phyloP scores from a whole-genome alignment of 2,113 vertebrate species.

The Agapornis roseicollis region DNA sequence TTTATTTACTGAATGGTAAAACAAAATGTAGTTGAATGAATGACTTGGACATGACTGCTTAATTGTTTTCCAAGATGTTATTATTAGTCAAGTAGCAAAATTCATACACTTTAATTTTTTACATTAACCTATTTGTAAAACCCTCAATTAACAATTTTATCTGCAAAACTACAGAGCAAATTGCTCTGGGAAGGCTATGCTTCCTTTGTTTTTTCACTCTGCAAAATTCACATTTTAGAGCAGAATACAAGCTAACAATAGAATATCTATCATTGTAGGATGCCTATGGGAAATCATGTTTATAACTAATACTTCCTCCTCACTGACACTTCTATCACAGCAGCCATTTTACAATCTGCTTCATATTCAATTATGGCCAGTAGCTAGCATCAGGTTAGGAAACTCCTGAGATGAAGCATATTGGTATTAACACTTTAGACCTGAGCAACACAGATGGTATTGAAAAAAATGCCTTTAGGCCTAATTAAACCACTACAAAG shows the following conservation, averaged over 20 bases:
- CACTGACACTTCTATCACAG: not conserved
- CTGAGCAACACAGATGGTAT: not conserved
- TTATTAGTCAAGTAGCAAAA: not conserved
- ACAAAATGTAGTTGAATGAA: not conserved
- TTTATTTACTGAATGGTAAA: slow-evolving; percentile 13
- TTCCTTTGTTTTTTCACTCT: not conserved
- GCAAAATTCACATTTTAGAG: not conserved
- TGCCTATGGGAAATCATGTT: not conserved
- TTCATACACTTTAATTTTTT: not conserved
- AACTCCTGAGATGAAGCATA: not conserved
- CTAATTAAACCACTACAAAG: not conserved
- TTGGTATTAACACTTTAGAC: not conserved
- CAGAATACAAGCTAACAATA: not conserved
- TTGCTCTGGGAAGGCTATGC: not conserved
- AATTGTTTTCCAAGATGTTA: not conserved
- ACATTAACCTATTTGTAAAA: not conserved
- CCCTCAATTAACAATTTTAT: not conserved
- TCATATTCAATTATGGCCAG: not conserved
- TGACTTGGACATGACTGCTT: not conserved
- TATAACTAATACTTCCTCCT: not conserved
- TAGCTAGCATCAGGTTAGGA: not conserved
- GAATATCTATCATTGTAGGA: not conserved
- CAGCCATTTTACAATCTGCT: not conserved
- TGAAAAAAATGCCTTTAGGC: not conserved
- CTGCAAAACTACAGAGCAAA: not conserved